Evolutionary conservation across 2,888 invertebrate genomes (phyloP), one percentile per base, ranked within the genome.

Genomic region (Leptinotarsa juncta): DNA sequence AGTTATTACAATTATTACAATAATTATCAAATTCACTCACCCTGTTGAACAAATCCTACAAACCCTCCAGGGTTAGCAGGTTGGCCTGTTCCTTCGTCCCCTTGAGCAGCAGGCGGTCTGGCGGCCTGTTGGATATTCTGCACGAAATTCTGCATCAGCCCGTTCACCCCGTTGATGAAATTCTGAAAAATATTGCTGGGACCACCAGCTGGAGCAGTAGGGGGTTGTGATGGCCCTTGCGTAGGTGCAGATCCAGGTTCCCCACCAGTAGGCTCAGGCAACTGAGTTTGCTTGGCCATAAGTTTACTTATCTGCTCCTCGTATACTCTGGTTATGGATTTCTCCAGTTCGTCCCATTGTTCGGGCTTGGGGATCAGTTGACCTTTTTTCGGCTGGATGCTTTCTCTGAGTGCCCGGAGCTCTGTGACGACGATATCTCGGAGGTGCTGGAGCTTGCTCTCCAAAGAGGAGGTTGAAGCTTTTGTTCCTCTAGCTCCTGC

Each of bases 341-440:
- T 75, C 65, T 83, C 81, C 7, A 83, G 74, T 12, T 72, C 74
- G 3, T 78, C 78, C 83, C 83, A 83, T 32, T 79, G 74, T 67
- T 79, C 80, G 10, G 72, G 55, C 1, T 79, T 76, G 12, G 81
- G 81, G 15, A 60, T 55, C 4, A 66, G 48, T 26, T 81, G 76
- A 3, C 75, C 77, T 1, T 76, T 74, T 15, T 67, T 76, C 0
- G 82, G 78, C 69, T 67, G 73, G 62, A 83, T 81, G 53, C 77
- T 78, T 3, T 76, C 76, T 67, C 71, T 78, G 53, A 83, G 69
- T 50, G 76, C 72, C 42, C 79, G 72, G 32, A 83, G 70, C 14
- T 81, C 81, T 12, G 50, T 67, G 51, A 55, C 66, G 3, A 81
- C 74, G 7, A 79, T 72, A 12, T 77, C 67, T n/a, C 78, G 71